Conservation (phyloP, 2,113 vertebrate species). For the Silurus glanis region DNA sequence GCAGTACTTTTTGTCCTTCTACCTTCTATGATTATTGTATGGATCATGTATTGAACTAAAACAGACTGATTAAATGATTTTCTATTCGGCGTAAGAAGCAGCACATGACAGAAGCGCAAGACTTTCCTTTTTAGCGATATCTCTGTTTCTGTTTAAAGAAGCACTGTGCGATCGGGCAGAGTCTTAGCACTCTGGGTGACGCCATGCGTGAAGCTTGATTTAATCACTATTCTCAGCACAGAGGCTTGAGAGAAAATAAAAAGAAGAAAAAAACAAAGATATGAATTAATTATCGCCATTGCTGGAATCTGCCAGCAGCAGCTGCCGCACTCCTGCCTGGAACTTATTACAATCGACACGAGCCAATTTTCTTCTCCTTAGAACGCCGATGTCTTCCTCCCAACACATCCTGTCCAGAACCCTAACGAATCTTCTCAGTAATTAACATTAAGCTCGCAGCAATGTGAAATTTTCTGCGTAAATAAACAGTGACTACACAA, state of each 20-base stretch:
- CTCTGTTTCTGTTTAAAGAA: not conserved
- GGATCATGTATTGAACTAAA: not conserved
- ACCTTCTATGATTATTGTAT: not conserved
- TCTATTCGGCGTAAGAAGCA: not conserved
- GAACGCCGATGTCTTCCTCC: constrained; percentile 30
- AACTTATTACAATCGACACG: constrained; percentile 35
- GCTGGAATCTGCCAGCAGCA: constrained; percentile 41
- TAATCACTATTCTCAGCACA: constrained; percentile 19
- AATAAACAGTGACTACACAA: not conserved
- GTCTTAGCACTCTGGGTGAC: not conserved
- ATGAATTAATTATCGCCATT: constrained; percentile 47
- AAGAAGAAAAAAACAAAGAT: not conserved
- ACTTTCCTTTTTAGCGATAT: not conserved
- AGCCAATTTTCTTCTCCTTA: constrained; percentile 37
- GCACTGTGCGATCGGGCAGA: not conserved
- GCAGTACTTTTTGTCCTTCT: not conserved
- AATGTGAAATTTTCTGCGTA: not conserved
- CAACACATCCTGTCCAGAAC: constrained; percentile 17
- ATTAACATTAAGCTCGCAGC: constrained; percentile 31
- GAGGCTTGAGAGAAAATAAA: not conserved
- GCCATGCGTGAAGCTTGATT: constrained; percentile 25
- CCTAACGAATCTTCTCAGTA: constrained; percentile 36
- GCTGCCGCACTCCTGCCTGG: constrained; percentile 43
- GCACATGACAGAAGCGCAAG: not conserved
- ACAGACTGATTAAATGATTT: not conserved